Evolutionary conservation across 2,888 invertebrate genomes (phyloP), one percentile per base, ranked within the genome.

Genomic region (Cotesia congregata): DNA sequence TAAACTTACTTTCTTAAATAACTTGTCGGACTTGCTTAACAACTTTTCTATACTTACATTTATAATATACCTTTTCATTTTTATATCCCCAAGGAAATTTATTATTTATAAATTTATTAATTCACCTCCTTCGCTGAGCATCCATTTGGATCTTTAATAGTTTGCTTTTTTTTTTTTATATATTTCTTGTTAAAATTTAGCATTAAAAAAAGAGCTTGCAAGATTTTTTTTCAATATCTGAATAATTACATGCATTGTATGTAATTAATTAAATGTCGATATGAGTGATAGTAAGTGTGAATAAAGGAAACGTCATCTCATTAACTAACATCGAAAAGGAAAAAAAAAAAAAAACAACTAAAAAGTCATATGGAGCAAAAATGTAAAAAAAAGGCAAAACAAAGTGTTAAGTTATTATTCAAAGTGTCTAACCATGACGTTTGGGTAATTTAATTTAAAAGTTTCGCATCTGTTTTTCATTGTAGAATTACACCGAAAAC

Each of bases 381-480:
- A 20, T 65, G 30, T 30, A 65, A 12, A 65, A 65, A 7, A 7
- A 62, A 62, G 62, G 17, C 62, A 62, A 62, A 62, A 62, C 17
- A 62, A 50, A 50, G 50, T 50, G 50, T 50, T 12, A 50, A 50
- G 50, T 50, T 65, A 65, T 65, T 65, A 65, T 65, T 65, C 65
- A 65, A 65, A 65, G 65, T 65, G 65, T 30, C 65, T 65, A 65
- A 30, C 30, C 30, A 30, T 65, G 12, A 65, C 50, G 6, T 65
- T 38, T 65, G 38, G 65, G 30, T 65, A 20, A 72, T 75, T 78
- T 76, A 74, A 50, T 50, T 50, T 75, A 74, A 77, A 77, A 77
- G 69, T 73, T 77, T n/a, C 65, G 50, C 72, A 76, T 68, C 61
- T 72, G 60, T 70, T 78, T 6, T 71, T 41, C 61, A 40, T 67